A percentile compares a stretch with the other conserved stretches of the same genome.
Conservation (phyloP, 2,888 invertebrate species). For the Ditylenchus weischeri region DNA sequence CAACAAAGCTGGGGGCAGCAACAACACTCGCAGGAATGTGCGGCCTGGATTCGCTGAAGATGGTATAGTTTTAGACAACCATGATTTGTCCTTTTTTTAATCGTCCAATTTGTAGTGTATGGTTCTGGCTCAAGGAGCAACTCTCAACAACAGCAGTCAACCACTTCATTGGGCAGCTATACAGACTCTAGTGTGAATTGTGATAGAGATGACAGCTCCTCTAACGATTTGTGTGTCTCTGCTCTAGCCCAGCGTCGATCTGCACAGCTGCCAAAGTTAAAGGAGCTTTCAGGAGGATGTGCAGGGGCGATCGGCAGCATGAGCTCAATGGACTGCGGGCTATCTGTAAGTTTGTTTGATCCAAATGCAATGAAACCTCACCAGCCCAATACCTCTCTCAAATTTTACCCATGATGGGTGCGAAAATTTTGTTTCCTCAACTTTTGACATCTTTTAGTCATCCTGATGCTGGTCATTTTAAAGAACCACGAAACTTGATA, state of each 20-base stretch:
- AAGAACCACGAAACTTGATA: no score
- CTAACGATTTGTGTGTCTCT: constrained; percentile 46
- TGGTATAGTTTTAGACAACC: constrained; percentile 37
- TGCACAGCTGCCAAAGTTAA: constrained; percentile 52
- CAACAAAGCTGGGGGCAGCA: no score
- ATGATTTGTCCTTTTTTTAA: not conserved
- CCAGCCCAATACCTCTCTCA: not conserved
- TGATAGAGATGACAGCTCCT: constrained; percentile 17
- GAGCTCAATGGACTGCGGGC: constrained; percentile 1
- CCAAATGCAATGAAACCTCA: no score
- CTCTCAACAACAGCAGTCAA: constrained; percentile 18
- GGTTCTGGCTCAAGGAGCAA: constrained; percentile 1
- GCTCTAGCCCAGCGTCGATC: constrained; percentile 53
- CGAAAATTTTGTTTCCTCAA: no score
- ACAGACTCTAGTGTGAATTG: not conserved
- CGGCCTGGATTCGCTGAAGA: constrained; percentile 56
- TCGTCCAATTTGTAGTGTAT: constrained; percentile 13
- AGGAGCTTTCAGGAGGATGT: constrained; percentile 37
- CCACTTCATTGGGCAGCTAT: not conserved
- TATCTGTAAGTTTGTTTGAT: not conserved
- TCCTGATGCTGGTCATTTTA: no score
- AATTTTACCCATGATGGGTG: not conserved
- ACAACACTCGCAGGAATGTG: constrained; percentile 22
- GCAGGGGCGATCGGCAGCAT: not conserved
- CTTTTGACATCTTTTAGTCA: no score